Base-by-base conservation (phyloP, 2,113 vertebrate species). In the Meriones unguiculatus region DNA sequence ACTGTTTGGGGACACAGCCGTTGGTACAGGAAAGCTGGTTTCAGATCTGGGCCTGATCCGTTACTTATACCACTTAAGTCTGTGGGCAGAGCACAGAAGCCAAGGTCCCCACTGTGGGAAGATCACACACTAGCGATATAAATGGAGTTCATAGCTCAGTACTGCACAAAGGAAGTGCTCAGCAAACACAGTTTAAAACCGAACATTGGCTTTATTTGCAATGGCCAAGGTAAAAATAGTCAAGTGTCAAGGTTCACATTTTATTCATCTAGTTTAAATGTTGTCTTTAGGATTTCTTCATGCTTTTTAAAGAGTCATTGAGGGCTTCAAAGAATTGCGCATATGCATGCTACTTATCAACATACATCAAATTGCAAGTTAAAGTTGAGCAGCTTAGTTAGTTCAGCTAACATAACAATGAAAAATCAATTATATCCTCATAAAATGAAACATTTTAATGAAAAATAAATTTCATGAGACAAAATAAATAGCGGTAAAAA, bases 381-480 rank as follows among this genome's bases (percentile, higher is more conserved):
- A 80, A 96, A 94, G 93, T n/a, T 35, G 15, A 87, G 24, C 62
- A 9, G 70, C 50, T 88, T 41, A 80, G 93, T 57, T 76, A 73
- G 75, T 91, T 88, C 17, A 91, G 72, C 20, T 91, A 85, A 38
- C 73, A n/a, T 41, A 85, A 88, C 82, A 91, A 87, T 32, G 28
- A 87, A 24, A 94, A 93, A 17, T 1, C 15, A 5, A 69, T 82
- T 93, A 32, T n/a, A 62, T 67, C 11, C 8, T 73, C 93, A 52
- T 14, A 94, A 96, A 95, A 46, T 35, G 59, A 35, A 13, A n/a
- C 64, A 20, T 87, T 84, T 89, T 91, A 70, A 65, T 75, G 20
- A 90, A 95, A 91, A 90, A 81, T 46, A n/a, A 50, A 50, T 65
- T 72, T 90, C 59, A 89, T 54, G 18, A 62, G 93, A 70, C 50